A percentile compares a stretch with the other conserved stretches of the same genome.
Conservation (phyloP, 2,113 vertebrate species). For the Chelonoidis abingdonii region DNA sequence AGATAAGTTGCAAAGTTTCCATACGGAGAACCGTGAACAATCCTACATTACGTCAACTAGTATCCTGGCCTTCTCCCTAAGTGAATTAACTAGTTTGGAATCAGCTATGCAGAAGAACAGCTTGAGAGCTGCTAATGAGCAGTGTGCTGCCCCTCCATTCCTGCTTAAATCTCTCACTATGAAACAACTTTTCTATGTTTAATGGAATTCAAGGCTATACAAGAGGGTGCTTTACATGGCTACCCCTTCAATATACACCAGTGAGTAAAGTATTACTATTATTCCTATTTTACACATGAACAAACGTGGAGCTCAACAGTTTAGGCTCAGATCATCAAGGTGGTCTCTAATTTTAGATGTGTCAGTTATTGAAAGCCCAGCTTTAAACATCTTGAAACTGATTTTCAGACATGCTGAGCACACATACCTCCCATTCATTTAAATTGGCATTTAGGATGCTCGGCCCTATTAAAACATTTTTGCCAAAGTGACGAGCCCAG, state of each 20-base stretch:
- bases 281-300: background rate
- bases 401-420: background rate
- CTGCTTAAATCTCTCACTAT: background rate
- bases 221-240: background rate
- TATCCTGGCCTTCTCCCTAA: background rate
- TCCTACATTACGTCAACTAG: background rate
- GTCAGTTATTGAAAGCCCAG: background rate
- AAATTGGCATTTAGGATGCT: background rate
- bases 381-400: background rate
- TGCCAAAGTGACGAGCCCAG: background rate
- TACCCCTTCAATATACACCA: background rate
- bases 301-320: background rate
- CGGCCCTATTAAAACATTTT: background rate
- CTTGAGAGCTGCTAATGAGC: background rate
- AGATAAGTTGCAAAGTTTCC: background rate
- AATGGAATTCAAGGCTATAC: background rate
- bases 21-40: background rate
- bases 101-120: slow-evolving; percentile 13
- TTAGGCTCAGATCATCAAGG: background rate
- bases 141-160: background rate
- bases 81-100: slow-evolving; percentile 2
- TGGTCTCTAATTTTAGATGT: background rate
- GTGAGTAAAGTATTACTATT: background rate
- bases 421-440: background rate
- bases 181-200: background rate